Base-by-base conservation (phyloP, 1,140 invertebrate species). In the Lutraria rhynchaena region DNA sequence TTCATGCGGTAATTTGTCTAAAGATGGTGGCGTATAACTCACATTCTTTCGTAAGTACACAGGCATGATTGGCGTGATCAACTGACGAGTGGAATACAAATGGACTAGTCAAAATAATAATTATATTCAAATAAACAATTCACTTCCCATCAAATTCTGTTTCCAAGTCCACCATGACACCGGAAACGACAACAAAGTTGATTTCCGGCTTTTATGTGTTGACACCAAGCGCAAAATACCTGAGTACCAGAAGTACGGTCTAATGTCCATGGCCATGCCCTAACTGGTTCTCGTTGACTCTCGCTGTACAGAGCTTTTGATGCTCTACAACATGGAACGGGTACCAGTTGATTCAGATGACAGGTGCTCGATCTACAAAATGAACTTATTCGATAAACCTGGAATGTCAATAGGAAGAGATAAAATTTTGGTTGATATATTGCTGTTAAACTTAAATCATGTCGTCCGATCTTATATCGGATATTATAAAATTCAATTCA, bases 41-140 rank as follows among this genome's bases (percentile, higher is more conserved):
- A 89, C 82, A 76, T 88, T 90, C 74, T 90, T 90, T 58, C 89
- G 71, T 3, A 90, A 84, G 74, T 90, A 89, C 19, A 90, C 88
- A 51, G 89, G 89, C 90, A 91, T 90, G 24, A 61, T 90, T 70
- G 37, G 5, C n/a, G n/a, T n/a, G n/a, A 22, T 15, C n/a, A n/a
- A n/a, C n/a, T n/a, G n/a, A n/a, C n/a, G n/a, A n/a, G n/a, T n/a
- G n/a, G n/a, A n/a, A n/a, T n/a, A n/a, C n/a, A n/a, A n/a, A n/a
- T n/a, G n/a, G n/a, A n/a, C n/a, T n/a, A n/a, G n/a, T n/a, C n/a
- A n/a, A n/a, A n/a, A n/a, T n/a, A n/a, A n/a, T n/a, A n/a, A n/a
- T n/a, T n/a, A n/a, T n/a, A 41, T 41, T 41, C 55, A 57, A 24
- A 19, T 41, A 49, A 53, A 9, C n/a, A 0, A n/a, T 22, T 19